A percentile compares a stretch with the other conserved stretches of the same genome.
phyloP scores from a whole-genome alignment of 2,797 vertebrate species.

The Tragelaphus eurycerus region DNA sequence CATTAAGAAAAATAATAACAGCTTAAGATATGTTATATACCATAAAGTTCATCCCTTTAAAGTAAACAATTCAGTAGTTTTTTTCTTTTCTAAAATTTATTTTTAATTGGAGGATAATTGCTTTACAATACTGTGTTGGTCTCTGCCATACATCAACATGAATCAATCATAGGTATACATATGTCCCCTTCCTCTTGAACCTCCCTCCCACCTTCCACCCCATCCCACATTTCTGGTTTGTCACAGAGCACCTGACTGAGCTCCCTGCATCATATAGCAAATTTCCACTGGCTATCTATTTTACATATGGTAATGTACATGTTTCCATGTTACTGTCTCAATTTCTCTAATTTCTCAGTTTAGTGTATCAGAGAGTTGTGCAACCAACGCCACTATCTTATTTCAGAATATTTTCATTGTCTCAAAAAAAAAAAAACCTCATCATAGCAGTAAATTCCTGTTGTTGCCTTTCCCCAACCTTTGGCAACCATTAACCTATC shows the following conservation, averaged over 20 bases:
- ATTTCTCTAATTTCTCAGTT: neutral
- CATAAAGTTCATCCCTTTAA: neutral
- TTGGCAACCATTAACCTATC: neutral
- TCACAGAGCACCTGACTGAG: neutral
- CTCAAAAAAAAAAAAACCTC: neutral
- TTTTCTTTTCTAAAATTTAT: neutral
- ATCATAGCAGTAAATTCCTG: neutral
- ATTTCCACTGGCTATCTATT: neutral
- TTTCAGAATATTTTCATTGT: neutral
- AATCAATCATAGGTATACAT: neutral
- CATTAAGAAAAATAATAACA: neutral
- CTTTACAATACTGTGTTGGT: neutral
- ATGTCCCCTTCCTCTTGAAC: neutral
- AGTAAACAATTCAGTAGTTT: neutral
- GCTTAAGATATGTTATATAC: neutral
- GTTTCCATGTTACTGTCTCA: neutral
- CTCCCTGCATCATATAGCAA: neutral
- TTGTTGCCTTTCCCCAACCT: neutral
- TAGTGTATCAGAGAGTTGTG: neutral
- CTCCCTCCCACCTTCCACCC: neutral
- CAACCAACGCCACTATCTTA: neutral
- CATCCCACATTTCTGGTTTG: neutral
- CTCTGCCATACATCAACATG: neutral
- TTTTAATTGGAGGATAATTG: neutral
- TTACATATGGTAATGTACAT: neutral